Evolutionary conservation across 53 echinoderm and acorn worm species (phyloP).

Genomic region (Paracentrotus lividus): DNA sequence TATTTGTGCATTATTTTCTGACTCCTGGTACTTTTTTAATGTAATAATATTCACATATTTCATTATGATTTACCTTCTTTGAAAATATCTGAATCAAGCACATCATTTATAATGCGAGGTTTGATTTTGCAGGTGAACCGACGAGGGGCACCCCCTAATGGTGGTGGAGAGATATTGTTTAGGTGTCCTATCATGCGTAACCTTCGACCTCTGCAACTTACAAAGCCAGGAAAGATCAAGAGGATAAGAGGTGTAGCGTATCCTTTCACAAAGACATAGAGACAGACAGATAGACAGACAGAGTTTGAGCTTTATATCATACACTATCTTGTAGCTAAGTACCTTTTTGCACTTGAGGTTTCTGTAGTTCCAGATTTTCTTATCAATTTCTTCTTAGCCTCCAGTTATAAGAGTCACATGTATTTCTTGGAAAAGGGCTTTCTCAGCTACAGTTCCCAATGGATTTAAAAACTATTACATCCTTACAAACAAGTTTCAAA

Average conservation of each 20-base stretch:
- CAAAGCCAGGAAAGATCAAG: constrained; percentile 90
- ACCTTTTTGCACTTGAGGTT: too few species aligned
- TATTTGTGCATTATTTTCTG: too few species aligned
- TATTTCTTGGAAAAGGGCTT: too few species aligned
- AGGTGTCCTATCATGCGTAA: constrained; percentile 88
- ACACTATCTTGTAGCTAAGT: too few species aligned
- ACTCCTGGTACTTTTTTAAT: not conserved
- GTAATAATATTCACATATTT: not conserved
- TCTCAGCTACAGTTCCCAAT: too few species aligned
- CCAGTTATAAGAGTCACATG: too few species aligned
- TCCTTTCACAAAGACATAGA: constrained; percentile 71
- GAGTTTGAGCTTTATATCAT: not conserved
- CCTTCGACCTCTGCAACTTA: constrained; percentile 86
- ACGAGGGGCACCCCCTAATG: constrained; percentile 90
- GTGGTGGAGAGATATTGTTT: constrained; percentile 96
- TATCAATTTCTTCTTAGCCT: too few species aligned
- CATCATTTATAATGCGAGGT: not conserved
- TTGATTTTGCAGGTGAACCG: constrained; percentile 74
- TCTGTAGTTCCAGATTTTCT: too few species aligned
- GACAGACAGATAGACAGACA: not conserved
- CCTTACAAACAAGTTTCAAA: too few species aligned
- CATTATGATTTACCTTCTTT: not conserved
- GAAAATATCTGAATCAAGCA: not conserved
- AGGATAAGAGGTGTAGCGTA: constrained; percentile 97
- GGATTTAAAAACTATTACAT: too few species aligned